Evolutionary conservation across 2,888 invertebrate species (phyloP).

Genomic region (Rapana venosa): DNA sequence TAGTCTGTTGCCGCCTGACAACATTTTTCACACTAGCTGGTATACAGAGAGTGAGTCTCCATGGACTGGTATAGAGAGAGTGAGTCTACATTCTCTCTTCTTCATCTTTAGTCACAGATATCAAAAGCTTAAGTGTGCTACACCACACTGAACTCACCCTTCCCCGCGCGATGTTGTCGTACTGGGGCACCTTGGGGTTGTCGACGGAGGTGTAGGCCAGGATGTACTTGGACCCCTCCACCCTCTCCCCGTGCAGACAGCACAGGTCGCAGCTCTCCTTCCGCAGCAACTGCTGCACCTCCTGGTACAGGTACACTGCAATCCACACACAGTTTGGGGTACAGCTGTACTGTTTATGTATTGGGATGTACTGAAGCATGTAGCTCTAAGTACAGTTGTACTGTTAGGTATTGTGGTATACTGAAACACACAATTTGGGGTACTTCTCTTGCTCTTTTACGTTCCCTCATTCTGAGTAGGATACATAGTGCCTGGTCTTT

Average conservation of each 20-base stretch:
- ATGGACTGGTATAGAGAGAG: too few relatives aligned
- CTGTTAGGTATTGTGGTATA: not conserved
- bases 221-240: conserved; percentile 70
- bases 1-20: too few relatives aligned
- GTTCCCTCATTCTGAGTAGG: too few relatives aligned
- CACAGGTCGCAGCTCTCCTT: conserved; percentile 72
- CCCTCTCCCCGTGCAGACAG: conserved; percentile 70
- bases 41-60: not conserved
- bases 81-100: too few relatives aligned
- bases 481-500: too few relatives aligned
- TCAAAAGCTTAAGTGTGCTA: too few relatives aligned
- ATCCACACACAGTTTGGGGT: conserved; percentile 20
- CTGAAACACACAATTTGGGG: not conserved
- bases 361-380: not conserved
- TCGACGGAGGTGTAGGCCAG: conserved; percentile 69
- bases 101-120: too few relatives aligned
- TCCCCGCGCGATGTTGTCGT: conserved; percentile 45
- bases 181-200: conserved; percentile 53
- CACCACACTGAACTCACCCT: conserved; percentile 43
- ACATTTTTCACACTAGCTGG: too few relatives aligned
- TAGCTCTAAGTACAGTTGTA: not conserved
- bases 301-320: conserved; percentile 74
- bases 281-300: conserved; percentile 70
- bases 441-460: too few relatives aligned
- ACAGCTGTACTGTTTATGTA: not conserved